Evolutionary conservation across 2,797 vertebrate species (phyloP).

Genomic region (Eulemur coronatus): DNA sequence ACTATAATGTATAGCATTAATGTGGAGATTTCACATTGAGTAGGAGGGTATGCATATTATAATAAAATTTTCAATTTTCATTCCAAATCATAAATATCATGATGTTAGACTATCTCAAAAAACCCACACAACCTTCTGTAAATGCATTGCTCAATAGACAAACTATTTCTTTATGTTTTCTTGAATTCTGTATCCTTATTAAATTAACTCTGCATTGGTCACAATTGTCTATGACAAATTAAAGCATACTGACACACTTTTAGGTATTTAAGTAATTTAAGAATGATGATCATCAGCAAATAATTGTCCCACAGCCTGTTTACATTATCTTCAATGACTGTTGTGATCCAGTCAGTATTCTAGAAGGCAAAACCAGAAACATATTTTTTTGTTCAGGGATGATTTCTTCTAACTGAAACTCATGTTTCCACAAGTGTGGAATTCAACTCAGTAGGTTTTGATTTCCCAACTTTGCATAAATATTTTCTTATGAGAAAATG

Average conservation of each 20-base stretch:
- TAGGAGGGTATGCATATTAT: neutral
- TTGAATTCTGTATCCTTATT: neutral
- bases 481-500: conserved; percentile 19
- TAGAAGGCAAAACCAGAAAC: neutral
- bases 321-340: neutral
- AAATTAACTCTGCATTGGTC: neutral
- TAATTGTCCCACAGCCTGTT: neutral
- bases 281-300: neutral
- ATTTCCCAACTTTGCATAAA: neutral
- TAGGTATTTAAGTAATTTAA: neutral
- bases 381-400: neutral
- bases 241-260: neutral
- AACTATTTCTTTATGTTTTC: neutral
- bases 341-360: neutral
- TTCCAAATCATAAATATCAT: conserved; percentile 31
- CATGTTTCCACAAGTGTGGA: neutral
- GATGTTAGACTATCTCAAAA: neutral
- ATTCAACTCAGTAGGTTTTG: neutral
- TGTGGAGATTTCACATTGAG: neutral
- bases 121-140: neutral
- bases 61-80: conserved; percentile 8
- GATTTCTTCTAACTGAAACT: neutral
- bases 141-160: neutral
- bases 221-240: neutral
- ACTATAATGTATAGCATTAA: neutral